Conservation (phyloP, 2,888 invertebrate genomes). For the Unio pictorum region DNA sequence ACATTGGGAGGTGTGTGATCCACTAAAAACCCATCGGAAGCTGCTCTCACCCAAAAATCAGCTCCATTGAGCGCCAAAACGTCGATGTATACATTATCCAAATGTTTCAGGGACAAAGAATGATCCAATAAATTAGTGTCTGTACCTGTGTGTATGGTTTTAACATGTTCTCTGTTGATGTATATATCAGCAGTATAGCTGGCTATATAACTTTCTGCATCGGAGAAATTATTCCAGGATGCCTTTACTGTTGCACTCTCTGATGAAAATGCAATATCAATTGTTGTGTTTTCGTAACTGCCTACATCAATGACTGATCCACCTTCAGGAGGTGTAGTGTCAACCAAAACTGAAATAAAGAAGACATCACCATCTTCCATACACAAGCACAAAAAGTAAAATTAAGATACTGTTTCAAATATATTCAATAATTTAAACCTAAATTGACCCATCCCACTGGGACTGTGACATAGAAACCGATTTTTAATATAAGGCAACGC, state of each 20-base stretch:
- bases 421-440: too few relatives aligned
- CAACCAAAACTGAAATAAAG: constrained; percentile 38
- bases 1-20: constrained; percentile 48
- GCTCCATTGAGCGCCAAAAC: constrained; percentile 51
- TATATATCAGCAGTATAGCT: constrained; percentile 34
- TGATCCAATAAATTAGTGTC: constrained; percentile 24
- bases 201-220: constrained; percentile 42
- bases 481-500: too few relatives aligned
- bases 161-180: constrained; percentile 34
- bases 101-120: constrained; percentile 27
- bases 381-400: too few relatives aligned
- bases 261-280: constrained; percentile 34
- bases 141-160: constrained; percentile 27
- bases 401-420: too few relatives aligned
- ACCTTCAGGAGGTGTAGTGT: constrained; percentile 32
- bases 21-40: constrained; percentile 43
- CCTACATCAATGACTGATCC: constrained; percentile 38
- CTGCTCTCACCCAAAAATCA: constrained; percentile 16
- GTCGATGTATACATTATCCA: constrained; percentile 24
- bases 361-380: neutral
- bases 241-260: constrained; percentile 35
- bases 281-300: neutral
- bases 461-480: too few relatives aligned
- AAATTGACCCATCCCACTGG: too few relatives aligned
- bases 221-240: constrained; percentile 35